Conservation (phyloP, 2,113 vertebrate species). For the Phrynosoma blainvillii region DNA sequence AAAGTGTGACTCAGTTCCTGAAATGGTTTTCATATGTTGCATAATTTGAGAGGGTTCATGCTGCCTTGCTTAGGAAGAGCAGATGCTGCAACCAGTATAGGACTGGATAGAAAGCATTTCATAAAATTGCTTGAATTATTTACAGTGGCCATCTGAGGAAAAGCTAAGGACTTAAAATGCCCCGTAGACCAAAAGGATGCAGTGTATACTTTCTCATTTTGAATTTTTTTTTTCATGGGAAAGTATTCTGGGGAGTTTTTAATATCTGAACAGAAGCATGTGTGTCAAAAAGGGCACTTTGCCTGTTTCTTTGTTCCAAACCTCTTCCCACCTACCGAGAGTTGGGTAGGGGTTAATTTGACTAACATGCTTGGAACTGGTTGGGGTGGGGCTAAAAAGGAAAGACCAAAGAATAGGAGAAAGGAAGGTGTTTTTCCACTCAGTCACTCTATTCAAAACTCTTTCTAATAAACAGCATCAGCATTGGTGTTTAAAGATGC, state of each 20-base stretch:
- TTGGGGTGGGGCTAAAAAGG: no score
- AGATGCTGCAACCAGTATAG: slow-evolving; percentile 36
- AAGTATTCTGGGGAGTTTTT: no score
- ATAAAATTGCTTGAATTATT: neutral
- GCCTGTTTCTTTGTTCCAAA: neutral
- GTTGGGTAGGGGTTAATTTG: no score
- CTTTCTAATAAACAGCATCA: neutral
- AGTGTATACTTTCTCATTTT: neutral
- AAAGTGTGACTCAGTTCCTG: slow-evolving; percentile 84
- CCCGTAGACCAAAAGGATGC: neutral
- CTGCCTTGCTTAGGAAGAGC: slow-evolving; percentile 48
- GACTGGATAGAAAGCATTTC: slow-evolving; percentile 28
- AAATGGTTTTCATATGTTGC: slow-evolving; percentile 74
- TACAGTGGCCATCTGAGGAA: neutral
- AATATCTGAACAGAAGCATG: neutral
- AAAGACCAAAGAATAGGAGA: neutral
- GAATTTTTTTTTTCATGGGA: no score
- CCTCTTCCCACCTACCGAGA: neutral
- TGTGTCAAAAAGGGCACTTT: neutral
- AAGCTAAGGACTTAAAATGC: neutral
- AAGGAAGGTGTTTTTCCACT: neutral
- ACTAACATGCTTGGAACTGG: no score
- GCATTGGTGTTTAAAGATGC: neutral
- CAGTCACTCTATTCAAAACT: neutral
- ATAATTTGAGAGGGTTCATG: slow-evolving; percentile 55